phyloP scores from a whole-genome alignment of 2,113 vertebrate genomes.

The Aldabrachelys gigantea region DNA sequence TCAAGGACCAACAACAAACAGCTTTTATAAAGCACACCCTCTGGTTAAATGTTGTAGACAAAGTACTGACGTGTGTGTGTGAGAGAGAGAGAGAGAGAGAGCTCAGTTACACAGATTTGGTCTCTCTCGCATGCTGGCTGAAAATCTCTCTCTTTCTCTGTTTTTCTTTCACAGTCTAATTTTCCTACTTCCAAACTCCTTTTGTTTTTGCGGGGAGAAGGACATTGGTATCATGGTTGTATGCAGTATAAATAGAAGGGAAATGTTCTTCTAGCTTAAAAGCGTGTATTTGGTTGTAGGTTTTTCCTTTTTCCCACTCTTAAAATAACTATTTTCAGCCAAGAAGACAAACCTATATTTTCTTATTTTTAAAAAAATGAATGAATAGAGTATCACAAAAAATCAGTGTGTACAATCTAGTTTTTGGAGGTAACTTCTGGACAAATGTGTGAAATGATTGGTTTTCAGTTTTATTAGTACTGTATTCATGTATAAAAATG shows the following conservation, averaged over 20 bases:
- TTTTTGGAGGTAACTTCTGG: neutral
- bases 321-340: neutral
- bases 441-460: neutral
- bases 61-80: neutral
- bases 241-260: neutral
- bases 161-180: neutral
- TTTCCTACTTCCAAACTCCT: neutral
- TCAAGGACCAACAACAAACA: neutral
- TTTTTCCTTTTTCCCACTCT: neutral
- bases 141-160: neutral
- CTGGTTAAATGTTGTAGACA: neutral
- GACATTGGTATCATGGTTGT: neutral
- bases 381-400: neutral
- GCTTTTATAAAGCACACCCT: neutral
- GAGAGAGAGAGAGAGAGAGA: neutral
- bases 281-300: neutral
- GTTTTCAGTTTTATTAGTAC: neutral
- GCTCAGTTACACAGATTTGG: neutral
- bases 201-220: neutral
- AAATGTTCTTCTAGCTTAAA: neutral
- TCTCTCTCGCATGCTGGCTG: fast-evolving
- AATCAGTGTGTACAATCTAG: neutral
- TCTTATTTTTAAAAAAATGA: neutral
- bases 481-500: neutral
- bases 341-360: fast-evolving